These are phyloP conservation scores for Arremon aurantiirostris DNA, from an alignment of 2,797 vertebrate genomes.

Conservation along the genomic window DNA sequence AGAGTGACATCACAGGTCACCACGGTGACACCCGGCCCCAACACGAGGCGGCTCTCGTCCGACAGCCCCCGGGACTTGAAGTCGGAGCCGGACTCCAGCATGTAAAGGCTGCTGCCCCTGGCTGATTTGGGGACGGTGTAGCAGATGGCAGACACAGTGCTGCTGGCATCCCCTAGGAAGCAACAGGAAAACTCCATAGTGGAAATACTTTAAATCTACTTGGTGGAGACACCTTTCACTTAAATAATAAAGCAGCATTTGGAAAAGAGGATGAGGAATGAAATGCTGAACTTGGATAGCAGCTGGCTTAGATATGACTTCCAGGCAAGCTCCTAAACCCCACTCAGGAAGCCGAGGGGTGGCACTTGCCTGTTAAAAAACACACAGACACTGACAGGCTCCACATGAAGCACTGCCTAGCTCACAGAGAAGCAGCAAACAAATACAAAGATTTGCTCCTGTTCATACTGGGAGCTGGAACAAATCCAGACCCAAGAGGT, in stretches of 20 bases:
- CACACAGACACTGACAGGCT: neutral
- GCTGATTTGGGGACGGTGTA: constrained; percentile 88
- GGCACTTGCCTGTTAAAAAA: neutral
- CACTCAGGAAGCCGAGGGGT: neutral
- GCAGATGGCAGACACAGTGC: constrained; percentile 89
- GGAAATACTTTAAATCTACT: neutral
- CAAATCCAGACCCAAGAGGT: neutral
- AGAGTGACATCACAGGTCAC: constrained; percentile 87
- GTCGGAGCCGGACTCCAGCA: constrained; percentile 91
- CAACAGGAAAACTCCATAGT: neutral
- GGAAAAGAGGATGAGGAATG: neutral
- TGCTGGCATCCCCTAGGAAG: constrained; percentile 85
- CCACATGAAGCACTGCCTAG: neutral
- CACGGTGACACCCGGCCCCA: constrained; percentile 85
- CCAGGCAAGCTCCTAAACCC: neutral
- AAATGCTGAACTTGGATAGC: neutral
- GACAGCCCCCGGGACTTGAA: constrained; percentile 88
- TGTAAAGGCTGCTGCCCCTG: constrained; percentile 86
- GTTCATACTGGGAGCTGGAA: neutral
- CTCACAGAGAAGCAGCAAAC: neutral
- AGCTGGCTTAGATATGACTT: neutral
- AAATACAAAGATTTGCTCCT: neutral
- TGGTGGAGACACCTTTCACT: neutral
- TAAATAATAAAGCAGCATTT: neutral
- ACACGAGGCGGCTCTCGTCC: constrained; percentile 82